phyloP scores from a whole-genome alignment of 2,113 vertebrate genomes.

The Triplophysa dalaica region DNA sequence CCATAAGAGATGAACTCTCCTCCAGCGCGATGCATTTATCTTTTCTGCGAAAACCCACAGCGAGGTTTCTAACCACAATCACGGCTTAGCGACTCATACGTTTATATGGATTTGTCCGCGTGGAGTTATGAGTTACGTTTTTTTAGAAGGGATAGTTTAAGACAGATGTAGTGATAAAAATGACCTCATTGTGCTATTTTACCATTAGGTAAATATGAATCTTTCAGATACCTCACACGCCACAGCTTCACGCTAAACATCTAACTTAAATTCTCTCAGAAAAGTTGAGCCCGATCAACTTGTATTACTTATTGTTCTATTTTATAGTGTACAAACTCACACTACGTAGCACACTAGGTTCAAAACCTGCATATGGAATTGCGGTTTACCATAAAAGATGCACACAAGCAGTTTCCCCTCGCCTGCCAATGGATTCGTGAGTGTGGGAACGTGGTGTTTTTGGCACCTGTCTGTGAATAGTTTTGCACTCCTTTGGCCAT shows the following conservation, averaged over 20 bases:
- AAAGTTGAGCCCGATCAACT: too few relatives aligned
- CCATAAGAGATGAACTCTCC: slow-evolving; percentile 67
- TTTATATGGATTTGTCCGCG: background rate
- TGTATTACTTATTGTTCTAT: background rate
- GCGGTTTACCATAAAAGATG: slow-evolving; percentile 19
- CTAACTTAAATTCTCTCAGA: too few relatives aligned
- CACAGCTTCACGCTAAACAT: background rate
- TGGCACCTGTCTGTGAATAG: slow-evolving; percentile 55
- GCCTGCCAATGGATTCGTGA: slow-evolving; percentile 33
- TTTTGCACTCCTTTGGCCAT: slow-evolving; percentile 62
- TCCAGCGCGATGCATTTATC: slow-evolving; percentile 67
- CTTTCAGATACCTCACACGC: too few relatives aligned
- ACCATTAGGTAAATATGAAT: too few relatives aligned
- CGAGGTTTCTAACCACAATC: slow-evolving; percentile 13
- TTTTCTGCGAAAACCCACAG: slow-evolving; percentile 28
- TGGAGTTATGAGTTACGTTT: background rate
- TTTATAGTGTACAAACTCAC: background rate
- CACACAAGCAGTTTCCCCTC: slow-evolving; percentile 31
- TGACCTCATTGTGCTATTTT: too few relatives aligned
- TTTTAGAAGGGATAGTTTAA: background rate
- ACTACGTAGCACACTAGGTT: background rate
- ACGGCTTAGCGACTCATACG: background rate
- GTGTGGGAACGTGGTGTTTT: slow-evolving; percentile 56
- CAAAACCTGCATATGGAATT: slow-evolving; percentile 11
- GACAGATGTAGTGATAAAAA: background rate